Evolutionary conservation across 1,140 invertebrate species (phyloP).

Genomic region (Cyclina sinensis): DNA sequence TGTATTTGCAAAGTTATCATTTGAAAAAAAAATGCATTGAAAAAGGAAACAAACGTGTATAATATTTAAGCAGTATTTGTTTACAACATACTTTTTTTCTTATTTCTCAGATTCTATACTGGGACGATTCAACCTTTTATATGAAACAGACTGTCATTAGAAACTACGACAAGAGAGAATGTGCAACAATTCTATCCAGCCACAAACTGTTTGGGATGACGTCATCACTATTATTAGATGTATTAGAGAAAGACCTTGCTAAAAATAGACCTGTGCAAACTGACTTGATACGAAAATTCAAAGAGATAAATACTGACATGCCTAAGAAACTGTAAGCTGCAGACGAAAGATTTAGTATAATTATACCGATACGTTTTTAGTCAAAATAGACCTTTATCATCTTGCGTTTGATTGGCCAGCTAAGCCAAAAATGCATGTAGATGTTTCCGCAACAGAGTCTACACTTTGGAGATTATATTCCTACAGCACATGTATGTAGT

Average conservation of each 20-base stretch:
- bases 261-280: background rate
- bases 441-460: too few species aligned
- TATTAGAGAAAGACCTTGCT: background rate
- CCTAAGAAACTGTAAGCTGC: background rate
- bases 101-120: conserved; percentile 10
- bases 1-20: background rate
- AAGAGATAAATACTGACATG: background rate
- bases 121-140: background rate
- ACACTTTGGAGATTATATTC: too few species aligned
- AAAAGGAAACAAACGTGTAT: background rate
- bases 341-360: too few species aligned
- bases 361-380: too few species aligned
- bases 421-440: too few species aligned
- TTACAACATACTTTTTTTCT: background rate
- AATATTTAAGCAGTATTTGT: background rate
- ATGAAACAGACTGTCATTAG: background rate
- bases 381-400: too few species aligned
- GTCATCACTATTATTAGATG: background rate
- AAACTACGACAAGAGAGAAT: background rate
- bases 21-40: background rate
- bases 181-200: background rate
- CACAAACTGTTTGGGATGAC: background rate
- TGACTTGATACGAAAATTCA: background rate
- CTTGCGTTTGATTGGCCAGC: too few species aligned
- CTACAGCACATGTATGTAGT: too few species aligned